These are phyloP conservation scores for Acleris laterana DNA, from an alignment of 2,888 invertebrate species.

Conservation along the genomic window DNA sequence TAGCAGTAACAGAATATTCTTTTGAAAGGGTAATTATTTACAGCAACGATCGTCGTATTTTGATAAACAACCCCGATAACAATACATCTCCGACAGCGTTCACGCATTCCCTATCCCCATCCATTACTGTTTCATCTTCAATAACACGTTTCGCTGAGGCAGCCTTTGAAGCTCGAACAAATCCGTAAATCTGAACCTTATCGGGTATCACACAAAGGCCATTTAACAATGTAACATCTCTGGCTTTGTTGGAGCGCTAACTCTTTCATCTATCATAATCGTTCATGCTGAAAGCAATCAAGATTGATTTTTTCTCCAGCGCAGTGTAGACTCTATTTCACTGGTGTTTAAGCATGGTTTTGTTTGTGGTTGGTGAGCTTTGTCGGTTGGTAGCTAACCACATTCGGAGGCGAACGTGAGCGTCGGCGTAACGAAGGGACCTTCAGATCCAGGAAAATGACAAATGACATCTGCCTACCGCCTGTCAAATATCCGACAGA, in stretches of 20 bases:
- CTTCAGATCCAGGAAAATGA: constrained; percentile 85
- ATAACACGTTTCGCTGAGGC: constrained; percentile 76
- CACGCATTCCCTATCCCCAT: constrained; percentile 83
- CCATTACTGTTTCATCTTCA: constrained; percentile 84
- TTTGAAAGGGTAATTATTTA: constrained; percentile 83
- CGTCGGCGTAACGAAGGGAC: constrained; percentile 82
- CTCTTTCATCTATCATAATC: constrained; percentile 85
- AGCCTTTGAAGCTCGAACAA: constrained; percentile 50
- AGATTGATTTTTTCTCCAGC: constrained; percentile 71
- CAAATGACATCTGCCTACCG: constrained; percentile 88
- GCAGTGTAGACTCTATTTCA: constrained; percentile 52
- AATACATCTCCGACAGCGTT: constrained; percentile 82
- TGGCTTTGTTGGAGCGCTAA: constrained; percentile 80
- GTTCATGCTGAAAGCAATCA: constrained; percentile 85
- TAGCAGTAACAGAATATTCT: constrained; percentile 73
- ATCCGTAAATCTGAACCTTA: constrained; percentile 58
- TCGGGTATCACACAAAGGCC: constrained; percentile 52
- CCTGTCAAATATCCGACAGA: constrained; percentile 87
- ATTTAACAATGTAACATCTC: constrained; percentile 51
- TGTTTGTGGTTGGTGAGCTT: constrained; percentile 46
- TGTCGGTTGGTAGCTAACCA: constrained; percentile 79
- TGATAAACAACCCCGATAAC: constrained; percentile 82
- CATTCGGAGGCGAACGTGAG: constrained; percentile 79
- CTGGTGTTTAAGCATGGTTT: constrained; percentile 50
- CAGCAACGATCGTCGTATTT: constrained; percentile 77